Evolutionary conservation across 2,888 invertebrate species (phyloP).

Genomic region (Oligia fasciuncula): DNA sequence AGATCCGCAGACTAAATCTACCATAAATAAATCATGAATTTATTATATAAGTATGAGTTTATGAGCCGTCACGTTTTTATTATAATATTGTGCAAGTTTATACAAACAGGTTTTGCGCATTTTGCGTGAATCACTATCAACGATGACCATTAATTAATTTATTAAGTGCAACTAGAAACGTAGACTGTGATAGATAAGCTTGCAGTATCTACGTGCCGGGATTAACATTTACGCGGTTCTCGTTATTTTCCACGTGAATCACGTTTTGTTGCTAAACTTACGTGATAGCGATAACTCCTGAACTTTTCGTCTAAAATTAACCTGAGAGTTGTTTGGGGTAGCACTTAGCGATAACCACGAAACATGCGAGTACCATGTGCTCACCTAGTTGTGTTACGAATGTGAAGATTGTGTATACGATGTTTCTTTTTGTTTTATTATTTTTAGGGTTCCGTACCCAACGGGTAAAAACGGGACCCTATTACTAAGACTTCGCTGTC

Average conservation of each 20-base stretch:
- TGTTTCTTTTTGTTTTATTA: background rate
- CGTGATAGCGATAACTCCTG: constrained; percentile 40
- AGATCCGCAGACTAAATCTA: background rate
- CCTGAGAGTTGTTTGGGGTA: constrained; percentile 8
- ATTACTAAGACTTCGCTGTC: no score
- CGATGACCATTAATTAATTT: constrained; percentile 54
- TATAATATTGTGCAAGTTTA: constrained; percentile 38
- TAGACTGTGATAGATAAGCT: constrained; percentile 31
- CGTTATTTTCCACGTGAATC: constrained; percentile 49
- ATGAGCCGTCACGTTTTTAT: constrained; percentile 41
- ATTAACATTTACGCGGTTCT: background rate
- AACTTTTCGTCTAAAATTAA: constrained; percentile 36
- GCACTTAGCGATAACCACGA: background rate
- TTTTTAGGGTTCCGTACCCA: background rate
- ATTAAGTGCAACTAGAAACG: constrained; percentile 20
- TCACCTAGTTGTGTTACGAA: background rate
- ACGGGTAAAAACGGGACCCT: no score
- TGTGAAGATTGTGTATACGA: background rate
- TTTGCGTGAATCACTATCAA: constrained; percentile 32
- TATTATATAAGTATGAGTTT: background rate
- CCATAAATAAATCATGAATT: constrained; percentile 9
- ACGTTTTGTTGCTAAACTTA: constrained; percentile 41
- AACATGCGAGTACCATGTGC: constrained; percentile 4
- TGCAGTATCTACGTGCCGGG: constrained; percentile 37
- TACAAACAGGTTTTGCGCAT: constrained; percentile 44